Evolutionary conservation across 2,888 invertebrate genomes (phyloP), one percentile per base, ranked within the genome.

Genomic region (Lasioglossum pauxillum): DNA sequence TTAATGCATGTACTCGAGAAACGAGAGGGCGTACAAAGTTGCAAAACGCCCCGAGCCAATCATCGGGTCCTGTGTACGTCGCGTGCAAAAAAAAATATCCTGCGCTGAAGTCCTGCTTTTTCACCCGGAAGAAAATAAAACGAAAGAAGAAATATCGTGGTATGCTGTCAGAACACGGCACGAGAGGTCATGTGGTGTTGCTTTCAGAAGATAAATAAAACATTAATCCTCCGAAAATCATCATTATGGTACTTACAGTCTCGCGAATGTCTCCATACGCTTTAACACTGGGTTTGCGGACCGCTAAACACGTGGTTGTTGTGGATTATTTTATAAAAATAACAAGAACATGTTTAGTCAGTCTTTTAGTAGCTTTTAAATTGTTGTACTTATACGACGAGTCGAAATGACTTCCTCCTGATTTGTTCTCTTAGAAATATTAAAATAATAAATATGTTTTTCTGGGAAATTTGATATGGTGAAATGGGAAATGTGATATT

Each of bases 51-150:
- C n/a, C 53, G 31, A 27, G 79, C 53, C 75, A 72, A 75, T 72
- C 75, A 35, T 75, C 72, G 53, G 60, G 72, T 75, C 46, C 64
- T 60, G 69, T 35, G 27, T 57, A 57, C 72, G 44, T 79, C 60
- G 75, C 85, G 85, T 85, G 79, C 44, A 64, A 80, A 78, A 74
- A 78, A 75, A 73, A n/a, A n/a, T 23, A 53, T n/a, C 57, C 23
- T 10, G 10, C 19, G 1, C 10, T n/a, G 31, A 49, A 14, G 44
- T 69, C 35, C 46, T 31, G 44, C 53, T 60, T 49, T 2, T 46
- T 84, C 46, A 57, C 23, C 31, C 57, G 46, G 46, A 41, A 57
- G 19, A 53, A 23, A 44, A 8, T n/a, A 5, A 27, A 5, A 49
- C 38, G 23, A 23, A n/a, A n/a, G 41, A 23, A 27, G 23, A 72